Conservation (phyloP, 2,888 invertebrate genomes). For the Phania funesta region DNA sequence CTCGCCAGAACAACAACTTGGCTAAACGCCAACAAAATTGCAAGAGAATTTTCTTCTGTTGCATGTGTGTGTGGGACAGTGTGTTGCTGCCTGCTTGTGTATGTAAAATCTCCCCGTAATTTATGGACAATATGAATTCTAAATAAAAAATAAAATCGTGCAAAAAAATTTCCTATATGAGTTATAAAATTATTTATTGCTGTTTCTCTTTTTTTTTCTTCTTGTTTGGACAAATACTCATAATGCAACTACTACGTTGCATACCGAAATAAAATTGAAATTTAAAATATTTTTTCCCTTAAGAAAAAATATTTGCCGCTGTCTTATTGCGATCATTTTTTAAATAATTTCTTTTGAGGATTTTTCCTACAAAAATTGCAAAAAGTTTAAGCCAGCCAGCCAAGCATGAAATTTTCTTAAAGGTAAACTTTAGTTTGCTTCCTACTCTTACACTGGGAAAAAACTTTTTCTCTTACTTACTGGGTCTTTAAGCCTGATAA, state of each 20-base stretch:
- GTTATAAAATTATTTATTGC: conserved; percentile 32
- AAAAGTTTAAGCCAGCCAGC: conserved; percentile 20
- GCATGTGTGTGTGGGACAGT: background rate
- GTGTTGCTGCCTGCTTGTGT: conserved; percentile 11
- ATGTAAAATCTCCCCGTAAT: conserved; percentile 41
- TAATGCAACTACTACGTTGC: background rate
- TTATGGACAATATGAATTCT: conserved; percentile 50
- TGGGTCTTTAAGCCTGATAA: background rate
- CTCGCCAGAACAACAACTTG: conserved; percentile 52
- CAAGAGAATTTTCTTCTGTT: conserved; percentile 25
- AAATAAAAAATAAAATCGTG: conserved; percentile 15
- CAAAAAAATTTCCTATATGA: conserved; percentile 28
- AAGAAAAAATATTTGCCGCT: background rate
- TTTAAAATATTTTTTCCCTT: background rate
- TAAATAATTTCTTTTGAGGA: conserved; percentile 4
- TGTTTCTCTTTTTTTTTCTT: background rate
- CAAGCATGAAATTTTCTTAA: conserved; percentile 37
- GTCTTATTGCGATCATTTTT: conserved; percentile 8
- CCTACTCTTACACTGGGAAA: conserved; percentile 18
- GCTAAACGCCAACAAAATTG: conserved; percentile 56
- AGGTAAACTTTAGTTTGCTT: conserved; percentile 8
- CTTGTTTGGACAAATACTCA: conserved; percentile 15
- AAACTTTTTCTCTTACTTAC: background rate
- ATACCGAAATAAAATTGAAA: conserved; percentile 19
- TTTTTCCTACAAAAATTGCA: conserved; percentile 27